Percentiles rank a stretch among this genome's conserved stretches.
phyloP scores from a whole-genome alignment of 2,888 invertebrate genomes.

The Aphidoletes aphidimyza region DNA sequence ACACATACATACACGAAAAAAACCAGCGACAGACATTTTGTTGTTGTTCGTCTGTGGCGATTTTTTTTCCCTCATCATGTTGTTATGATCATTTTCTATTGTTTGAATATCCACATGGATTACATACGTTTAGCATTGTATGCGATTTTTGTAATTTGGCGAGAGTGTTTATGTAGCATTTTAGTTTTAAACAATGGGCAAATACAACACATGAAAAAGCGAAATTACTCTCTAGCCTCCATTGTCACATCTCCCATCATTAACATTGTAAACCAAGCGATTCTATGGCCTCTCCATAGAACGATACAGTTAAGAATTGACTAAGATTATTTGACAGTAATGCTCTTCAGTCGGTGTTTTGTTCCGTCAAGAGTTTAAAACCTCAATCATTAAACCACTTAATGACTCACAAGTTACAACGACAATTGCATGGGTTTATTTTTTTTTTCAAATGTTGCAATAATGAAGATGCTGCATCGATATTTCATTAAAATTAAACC shows the following conservation, averaged over 20 bases:
- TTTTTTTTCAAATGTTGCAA: neutral
- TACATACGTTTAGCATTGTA: neutral
- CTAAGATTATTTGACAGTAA: conserved; percentile 23
- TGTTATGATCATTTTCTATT: neutral
- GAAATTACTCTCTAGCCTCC: neutral
- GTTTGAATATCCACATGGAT: conserved; percentile 18
- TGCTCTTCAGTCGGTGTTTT: neutral
- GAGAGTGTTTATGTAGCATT: conserved; percentile 37
- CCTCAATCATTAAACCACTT: neutral
- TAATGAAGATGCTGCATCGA: neutral
- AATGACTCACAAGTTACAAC: neutral
- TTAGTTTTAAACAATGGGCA: neutral
- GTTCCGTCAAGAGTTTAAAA: neutral
- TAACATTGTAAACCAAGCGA: conserved; percentile 7
- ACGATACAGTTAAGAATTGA: neutral
- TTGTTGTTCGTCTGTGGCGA: conserved; percentile 32
- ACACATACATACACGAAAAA: too few species aligned
- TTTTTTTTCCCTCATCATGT: neutral
- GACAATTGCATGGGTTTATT: neutral
- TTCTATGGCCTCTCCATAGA: neutral
- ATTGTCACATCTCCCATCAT: conserved; percentile 22
- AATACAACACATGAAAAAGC: neutral
- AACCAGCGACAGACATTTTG: neutral
- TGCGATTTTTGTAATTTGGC: conserved; percentile 1
- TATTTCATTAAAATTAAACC: neutral